These are phyloP conservation scores for Basileuterus tristriatus DNA, from an alignment of 2,797 vertebrate species.

Conservation along the genomic window DNA sequence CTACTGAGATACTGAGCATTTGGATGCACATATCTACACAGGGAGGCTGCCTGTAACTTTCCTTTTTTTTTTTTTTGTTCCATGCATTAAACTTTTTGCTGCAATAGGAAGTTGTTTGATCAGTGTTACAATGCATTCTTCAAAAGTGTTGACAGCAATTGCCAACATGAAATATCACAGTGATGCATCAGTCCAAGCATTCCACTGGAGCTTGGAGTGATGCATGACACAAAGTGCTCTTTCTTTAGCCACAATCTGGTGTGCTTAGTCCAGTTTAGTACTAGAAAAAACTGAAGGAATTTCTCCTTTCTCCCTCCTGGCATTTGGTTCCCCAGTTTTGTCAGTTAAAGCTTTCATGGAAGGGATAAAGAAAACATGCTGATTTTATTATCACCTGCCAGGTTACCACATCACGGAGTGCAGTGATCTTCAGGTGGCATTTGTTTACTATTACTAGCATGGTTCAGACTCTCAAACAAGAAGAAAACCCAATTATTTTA, in stretches of 20 bases:
- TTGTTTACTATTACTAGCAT: not conserved
- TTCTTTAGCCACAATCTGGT: not conserved
- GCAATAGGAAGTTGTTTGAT: not conserved
- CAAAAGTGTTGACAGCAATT: not conserved
- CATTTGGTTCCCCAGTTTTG: not conserved
- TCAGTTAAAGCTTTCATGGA: not conserved
- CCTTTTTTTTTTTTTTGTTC: not conserved
- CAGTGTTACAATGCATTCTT: not conserved
- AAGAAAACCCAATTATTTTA: not conserved
- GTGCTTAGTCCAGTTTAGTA: not conserved
- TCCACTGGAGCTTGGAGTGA: not conserved
- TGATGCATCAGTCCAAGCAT: not conserved
- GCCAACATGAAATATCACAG: not conserved
- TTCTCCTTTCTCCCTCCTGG: not conserved
- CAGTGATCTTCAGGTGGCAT: not conserved
- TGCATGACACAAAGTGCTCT: not conserved
- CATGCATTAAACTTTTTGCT: not conserved
- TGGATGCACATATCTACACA: fast-evolving
- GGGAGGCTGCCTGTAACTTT: not conserved
- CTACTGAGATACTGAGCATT: fast-evolving
- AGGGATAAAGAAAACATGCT: not conserved
- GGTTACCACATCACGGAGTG: not conserved
- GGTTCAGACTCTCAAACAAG: not conserved
- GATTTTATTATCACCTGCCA: not conserved
- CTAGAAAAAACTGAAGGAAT: not conserved